Conservation (phyloP, 2,113 vertebrate species). For the Tichodroma muraria region DNA sequence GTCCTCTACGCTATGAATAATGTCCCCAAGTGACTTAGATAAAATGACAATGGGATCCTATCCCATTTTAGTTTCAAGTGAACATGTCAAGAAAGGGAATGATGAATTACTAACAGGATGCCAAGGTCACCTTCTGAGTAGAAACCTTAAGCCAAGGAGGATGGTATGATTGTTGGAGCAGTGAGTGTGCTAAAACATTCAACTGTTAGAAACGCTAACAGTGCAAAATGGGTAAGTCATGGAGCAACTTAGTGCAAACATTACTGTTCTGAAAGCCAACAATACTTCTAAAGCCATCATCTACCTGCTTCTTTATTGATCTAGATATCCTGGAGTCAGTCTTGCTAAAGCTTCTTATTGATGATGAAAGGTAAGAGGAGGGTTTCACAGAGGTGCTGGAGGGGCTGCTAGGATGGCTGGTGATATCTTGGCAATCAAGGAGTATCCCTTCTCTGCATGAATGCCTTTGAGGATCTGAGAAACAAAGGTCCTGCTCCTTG, state of each 20-base stretch:
- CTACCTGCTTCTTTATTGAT: background rate
- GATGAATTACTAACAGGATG: background rate
- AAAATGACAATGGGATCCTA: background rate
- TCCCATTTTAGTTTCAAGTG: background rate
- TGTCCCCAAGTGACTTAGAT: background rate
- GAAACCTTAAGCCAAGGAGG: background rate
- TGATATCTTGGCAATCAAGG: accelerated
- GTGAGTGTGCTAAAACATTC: background rate
- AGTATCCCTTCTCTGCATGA: background rate
- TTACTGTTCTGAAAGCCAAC: background rate
- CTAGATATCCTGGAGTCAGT: background rate
- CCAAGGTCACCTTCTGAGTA: background rate
- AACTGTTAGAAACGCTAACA: background rate
- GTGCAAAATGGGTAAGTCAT: background rate
- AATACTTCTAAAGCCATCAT: background rate
- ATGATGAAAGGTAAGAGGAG: background rate
- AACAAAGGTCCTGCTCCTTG: background rate
- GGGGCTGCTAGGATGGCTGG: background rate
- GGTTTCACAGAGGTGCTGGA: background rate
- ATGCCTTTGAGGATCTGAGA: background rate
- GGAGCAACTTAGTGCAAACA: background rate
- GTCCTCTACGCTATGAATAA: background rate
- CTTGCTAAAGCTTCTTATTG: background rate
- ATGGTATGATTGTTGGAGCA: too few relatives aligned
- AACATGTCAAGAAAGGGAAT: background rate